Conservation (phyloP, 92 coral and sea anemone genomes). For the Siderastrea siderea region DNA sequence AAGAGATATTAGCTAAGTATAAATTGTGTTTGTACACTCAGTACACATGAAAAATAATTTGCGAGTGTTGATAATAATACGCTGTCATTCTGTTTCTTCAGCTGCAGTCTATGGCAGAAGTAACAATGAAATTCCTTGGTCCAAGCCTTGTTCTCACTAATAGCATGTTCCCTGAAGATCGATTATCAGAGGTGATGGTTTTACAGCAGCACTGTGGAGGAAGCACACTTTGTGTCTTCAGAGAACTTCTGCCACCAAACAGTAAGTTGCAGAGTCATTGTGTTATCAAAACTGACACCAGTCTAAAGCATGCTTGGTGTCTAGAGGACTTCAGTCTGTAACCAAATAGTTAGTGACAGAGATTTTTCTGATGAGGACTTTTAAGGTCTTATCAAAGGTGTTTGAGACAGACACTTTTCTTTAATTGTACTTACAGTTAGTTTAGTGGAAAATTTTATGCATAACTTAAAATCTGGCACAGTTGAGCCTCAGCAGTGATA, state of each 20-base stretch:
- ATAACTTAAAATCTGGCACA: too few relatives aligned
- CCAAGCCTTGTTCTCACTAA: conserved; percentile 92
- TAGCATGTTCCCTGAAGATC: conserved; percentile 95
- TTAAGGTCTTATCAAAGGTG: too few relatives aligned
- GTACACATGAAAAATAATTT: not conserved
- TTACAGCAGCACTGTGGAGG: conserved; percentile 99
- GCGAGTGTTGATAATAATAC: not conserved
- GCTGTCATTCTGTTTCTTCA: not conserved
- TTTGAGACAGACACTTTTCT: not conserved
- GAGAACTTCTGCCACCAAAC: conserved; percentile 97
- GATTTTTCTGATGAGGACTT: too few relatives aligned
- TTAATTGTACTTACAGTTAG: not conserved
- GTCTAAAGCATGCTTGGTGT: too few relatives aligned
- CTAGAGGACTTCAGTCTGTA: too few relatives aligned
- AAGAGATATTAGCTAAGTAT: too few relatives aligned
- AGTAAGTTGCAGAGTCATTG: conserved; percentile 67
- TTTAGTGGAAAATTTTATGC: not conserved
- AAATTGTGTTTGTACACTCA: too few relatives aligned
- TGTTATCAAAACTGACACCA: too few relatives aligned
- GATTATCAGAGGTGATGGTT: conserved; percentile 96
- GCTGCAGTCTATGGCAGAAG: conserved; percentile 99
- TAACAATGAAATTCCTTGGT: conserved; percentile 97
- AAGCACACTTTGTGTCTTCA: conserved; percentile 95
- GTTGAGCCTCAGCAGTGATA: too few relatives aligned
- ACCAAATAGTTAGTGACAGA: too few relatives aligned